Conservation (phyloP, 2,797 vertebrate species). For the Cygnus olor region DNA sequence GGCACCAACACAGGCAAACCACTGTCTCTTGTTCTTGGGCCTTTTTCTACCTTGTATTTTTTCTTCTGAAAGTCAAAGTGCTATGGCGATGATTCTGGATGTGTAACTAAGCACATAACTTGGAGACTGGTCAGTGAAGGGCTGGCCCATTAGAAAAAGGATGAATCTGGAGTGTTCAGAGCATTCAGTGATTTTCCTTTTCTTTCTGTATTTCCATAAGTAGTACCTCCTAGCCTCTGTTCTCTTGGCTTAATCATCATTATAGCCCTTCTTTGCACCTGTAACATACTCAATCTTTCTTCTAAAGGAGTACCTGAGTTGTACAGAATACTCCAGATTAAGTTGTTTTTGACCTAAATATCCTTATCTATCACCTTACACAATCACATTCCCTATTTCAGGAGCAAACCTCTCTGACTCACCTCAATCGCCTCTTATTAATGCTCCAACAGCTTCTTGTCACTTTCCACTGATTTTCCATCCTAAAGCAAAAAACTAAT, state of each 20-base stretch:
- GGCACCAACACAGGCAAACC: not conserved
- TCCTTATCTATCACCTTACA: not conserved
- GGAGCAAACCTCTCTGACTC: not conserved
- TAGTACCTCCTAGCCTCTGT: not conserved
- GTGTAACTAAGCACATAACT: not conserved
- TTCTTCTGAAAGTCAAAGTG: fast-evolving
- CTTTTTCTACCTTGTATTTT: fast-evolving
- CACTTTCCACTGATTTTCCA: constrained; percentile 1
- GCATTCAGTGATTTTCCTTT: not conserved
- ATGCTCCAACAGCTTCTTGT: constrained; percentile 7
- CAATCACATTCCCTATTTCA: not conserved
- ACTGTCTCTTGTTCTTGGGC: not conserved
- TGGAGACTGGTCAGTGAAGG: not conserved
- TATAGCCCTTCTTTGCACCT: not conserved
- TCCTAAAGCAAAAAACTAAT: not conserved
- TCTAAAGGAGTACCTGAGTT: not conserved
- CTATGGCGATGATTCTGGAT: not conserved
- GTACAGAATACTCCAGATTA: not conserved
- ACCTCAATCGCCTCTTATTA: not conserved
- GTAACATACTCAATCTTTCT: not conserved
- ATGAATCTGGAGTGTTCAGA: not conserved
- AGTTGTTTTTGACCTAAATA: not conserved
- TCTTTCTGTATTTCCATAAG: not conserved
- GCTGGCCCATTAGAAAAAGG: not conserved
- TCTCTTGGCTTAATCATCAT: not conserved